These are phyloP conservation scores for Hyposmocoma kahamanoa DNA, from an alignment of 1,140 invertebrate genomes.

Conservation along the genomic window DNA sequence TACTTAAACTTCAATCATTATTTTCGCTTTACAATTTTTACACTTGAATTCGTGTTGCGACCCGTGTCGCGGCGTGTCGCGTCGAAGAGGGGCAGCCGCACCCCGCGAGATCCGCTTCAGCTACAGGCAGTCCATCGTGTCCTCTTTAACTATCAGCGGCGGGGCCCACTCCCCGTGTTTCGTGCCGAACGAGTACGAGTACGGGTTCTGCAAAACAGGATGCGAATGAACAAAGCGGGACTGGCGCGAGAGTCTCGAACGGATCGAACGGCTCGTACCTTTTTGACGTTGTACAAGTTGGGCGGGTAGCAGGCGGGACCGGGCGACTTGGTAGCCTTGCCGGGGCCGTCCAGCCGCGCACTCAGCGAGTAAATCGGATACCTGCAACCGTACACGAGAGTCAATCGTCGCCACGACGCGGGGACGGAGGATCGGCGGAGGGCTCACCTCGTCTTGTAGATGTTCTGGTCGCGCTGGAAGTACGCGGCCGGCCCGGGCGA, in stretches of 20 bases:
- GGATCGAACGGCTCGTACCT: slow-evolving; percentile 18
- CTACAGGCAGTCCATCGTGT: slow-evolving; percentile 59
- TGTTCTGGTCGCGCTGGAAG: slow-evolving; percentile 47
- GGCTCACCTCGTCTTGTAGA: slow-evolving; percentile 47
- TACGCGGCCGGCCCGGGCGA: slow-evolving; percentile 78
- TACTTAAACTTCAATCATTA: too few relatives aligned
- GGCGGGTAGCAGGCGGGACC: slow-evolving; percentile 53
- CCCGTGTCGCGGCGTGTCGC: too few relatives aligned
- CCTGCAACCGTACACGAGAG: slow-evolving; percentile 10
- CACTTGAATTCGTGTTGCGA: too few relatives aligned
- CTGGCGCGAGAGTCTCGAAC: background rate
- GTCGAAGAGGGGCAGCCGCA: too few relatives aligned
- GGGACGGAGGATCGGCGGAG: too few relatives aligned
- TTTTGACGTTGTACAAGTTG: slow-evolving; percentile 52
- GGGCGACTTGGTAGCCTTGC: slow-evolving; percentile 32
- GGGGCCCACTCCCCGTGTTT: slow-evolving; percentile 46
- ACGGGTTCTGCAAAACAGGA: slow-evolving; percentile 42
- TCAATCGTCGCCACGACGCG: too few relatives aligned
- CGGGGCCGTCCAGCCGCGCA: slow-evolving; percentile 35
- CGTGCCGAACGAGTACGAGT: slow-evolving; percentile 57
- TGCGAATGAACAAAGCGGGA: background rate
- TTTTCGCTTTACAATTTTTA: too few relatives aligned
- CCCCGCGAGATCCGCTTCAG: too few relatives aligned
- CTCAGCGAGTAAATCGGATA: slow-evolving; percentile 42
- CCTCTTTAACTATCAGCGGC: slow-evolving; percentile 56